Percentiles rank a stretch among this genome's conserved stretches.
These are phyloP conservation scores for Drosophila ironensis DNA, from an alignment of 1,140 invertebrate genomes.

Conservation along the genomic window DNA sequence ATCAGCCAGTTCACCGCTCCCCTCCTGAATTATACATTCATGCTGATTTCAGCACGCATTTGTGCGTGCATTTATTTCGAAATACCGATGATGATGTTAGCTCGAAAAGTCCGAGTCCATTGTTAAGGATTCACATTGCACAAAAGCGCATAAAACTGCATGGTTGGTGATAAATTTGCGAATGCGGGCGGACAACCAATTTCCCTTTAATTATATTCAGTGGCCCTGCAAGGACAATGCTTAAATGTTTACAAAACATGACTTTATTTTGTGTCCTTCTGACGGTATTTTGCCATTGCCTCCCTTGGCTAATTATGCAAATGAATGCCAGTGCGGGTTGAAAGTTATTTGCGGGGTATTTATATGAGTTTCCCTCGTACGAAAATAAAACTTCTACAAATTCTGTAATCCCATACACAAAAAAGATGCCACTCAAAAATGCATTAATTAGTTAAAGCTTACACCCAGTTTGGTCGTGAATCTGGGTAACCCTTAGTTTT, in stretches of 20 bases:
- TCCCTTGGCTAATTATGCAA: slow-evolving; percentile 57
- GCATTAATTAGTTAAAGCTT: slow-evolving; percentile 66
- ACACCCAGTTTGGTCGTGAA: slow-evolving; percentile 22
- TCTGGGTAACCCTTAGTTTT: slow-evolving; percentile 12
- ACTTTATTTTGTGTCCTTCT: slow-evolving; percentile 22
- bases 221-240: slow-evolving; percentile 25
- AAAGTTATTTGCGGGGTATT: slow-evolving; percentile 43
- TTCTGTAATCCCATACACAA: slow-evolving; percentile 25
- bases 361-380: slow-evolving; percentile 13
- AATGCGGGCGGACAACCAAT: slow-evolving; percentile 5
- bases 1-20: slow-evolving; percentile 1
- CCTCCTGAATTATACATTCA: slow-evolving; percentile 6
- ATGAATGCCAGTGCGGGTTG: slow-evolving; percentile 28
- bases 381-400: slow-evolving; percentile 25
- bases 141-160: slow-evolving; percentile 2
- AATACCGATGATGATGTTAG: too few relatives aligned
- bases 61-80: slow-evolving; percentile 43
- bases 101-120: not conserved
- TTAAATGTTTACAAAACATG: slow-evolving; percentile 51
- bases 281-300: not conserved
- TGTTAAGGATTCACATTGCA: not conserved
- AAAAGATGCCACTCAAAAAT: slow-evolving; percentile 34
- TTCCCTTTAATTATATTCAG: slow-evolving; percentile 30
- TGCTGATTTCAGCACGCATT: slow-evolving; percentile 54
- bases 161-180: not conserved